Evolutionary conservation across 2,113 vertebrate genomes (phyloP).

Genomic region (Cephalopholis sonnerati): DNA sequence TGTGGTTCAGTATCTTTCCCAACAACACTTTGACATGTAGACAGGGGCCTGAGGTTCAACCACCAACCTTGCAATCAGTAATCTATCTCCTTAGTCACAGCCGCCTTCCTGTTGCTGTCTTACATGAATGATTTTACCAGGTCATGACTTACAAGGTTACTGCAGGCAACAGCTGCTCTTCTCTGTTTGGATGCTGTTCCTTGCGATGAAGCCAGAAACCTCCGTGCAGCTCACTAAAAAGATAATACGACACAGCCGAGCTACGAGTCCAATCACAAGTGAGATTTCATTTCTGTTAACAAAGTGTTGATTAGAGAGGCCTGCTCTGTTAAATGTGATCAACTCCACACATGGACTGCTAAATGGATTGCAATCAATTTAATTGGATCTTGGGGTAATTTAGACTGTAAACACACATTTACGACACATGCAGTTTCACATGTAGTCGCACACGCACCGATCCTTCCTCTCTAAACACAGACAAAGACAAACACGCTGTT

Average conservation of each 20-base stretch:
- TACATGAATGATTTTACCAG: too few relatives aligned
- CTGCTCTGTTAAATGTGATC: slow-evolving; percentile 10
- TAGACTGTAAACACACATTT: neutral
- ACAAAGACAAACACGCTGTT: neutral
- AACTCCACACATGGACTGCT: slow-evolving; percentile 1
- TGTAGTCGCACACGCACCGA: neutral
- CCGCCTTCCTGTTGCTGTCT: too few relatives aligned
- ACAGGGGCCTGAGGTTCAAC: too few relatives aligned
- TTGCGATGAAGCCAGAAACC: neutral
- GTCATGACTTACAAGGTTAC: neutral
- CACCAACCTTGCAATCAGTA: too few relatives aligned
- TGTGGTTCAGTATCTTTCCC: too few relatives aligned
- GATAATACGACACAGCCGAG: neutral
- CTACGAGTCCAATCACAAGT: neutral
- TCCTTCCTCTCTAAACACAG: neutral
- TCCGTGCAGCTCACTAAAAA: neutral
- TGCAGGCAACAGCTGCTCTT: slow-evolving; percentile 19
- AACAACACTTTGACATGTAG: too few relatives aligned
- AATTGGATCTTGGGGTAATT: slow-evolving; percentile 20
- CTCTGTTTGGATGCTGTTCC: neutral
- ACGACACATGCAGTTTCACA: neutral
- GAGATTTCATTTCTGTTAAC: slow-evolving; percentile 2
- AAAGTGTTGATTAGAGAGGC: neutral
- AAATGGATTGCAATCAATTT: slow-evolving; percentile 23
- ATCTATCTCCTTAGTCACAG: neutral